These are phyloP conservation scores for Antigone vipio DNA, from an alignment of 2,113 vertebrate genomes.

Conservation along the genomic window DNA sequence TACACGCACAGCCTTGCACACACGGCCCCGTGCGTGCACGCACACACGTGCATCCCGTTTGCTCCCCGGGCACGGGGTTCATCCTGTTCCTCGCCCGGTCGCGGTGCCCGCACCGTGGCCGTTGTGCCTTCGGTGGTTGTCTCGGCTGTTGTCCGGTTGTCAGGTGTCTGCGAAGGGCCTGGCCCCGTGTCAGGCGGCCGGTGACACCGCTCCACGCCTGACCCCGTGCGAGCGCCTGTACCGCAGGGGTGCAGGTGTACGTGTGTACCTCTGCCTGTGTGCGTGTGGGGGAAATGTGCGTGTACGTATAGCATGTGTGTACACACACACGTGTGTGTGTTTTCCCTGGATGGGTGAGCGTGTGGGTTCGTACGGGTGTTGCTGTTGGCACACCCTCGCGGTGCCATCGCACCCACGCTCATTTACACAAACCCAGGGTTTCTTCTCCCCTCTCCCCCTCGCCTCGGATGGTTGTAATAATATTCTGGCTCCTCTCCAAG, in stretches of 20 bases:
- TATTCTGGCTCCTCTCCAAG: conserved; percentile 30
- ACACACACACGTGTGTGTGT: background rate
- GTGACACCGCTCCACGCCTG: background rate
- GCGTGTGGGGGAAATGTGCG: accelerated
- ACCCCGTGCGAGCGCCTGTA: background rate
- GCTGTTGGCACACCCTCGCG: background rate
- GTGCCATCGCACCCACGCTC: background rate
- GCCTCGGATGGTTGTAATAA: background rate
- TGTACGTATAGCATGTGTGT: background rate
- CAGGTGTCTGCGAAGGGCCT: background rate
- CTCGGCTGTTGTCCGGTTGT: background rate
- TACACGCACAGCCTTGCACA: background rate
- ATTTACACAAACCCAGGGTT: background rate
- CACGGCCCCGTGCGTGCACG: too few species aligned
- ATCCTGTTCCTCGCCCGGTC: background rate
- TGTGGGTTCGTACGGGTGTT: background rate
- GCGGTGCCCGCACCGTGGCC: background rate
- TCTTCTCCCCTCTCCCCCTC: background rate
- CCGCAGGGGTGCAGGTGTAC: background rate
- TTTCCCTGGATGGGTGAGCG: background rate
- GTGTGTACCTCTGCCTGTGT: background rate
- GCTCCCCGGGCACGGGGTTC: background rate
- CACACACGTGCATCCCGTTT: accelerated
- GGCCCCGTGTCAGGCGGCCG: background rate
- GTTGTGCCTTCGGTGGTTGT: background rate